Evolutionary conservation across 2,113 vertebrate genomes (phyloP).

Genomic region (Vombatus ursinus): DNA sequence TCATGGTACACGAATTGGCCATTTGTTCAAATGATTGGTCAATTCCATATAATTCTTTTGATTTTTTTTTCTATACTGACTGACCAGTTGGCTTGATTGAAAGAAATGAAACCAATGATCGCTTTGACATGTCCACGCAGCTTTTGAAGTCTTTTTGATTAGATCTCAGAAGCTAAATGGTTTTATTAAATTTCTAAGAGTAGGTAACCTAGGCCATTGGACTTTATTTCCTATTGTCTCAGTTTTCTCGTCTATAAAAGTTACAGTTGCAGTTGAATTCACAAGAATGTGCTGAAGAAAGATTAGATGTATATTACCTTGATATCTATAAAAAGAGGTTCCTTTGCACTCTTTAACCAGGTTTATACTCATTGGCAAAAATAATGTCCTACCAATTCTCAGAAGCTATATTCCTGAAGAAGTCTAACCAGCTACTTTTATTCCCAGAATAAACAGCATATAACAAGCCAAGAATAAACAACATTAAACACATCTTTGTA

Average conservation of each 20-base stretch:
- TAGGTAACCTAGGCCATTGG: background rate
- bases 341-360: background rate
- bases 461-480: background rate
- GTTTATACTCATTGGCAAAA: too few species aligned
- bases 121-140: background rate
- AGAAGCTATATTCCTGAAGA: background rate
- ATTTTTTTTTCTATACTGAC: background rate
- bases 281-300: background rate
- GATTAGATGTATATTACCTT: background rate
- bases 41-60: background rate
- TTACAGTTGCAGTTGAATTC: background rate
- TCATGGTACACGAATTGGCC: background rate
- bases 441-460: background rate
- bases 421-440: background rate
- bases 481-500: background rate
- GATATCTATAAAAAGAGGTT: background rate
- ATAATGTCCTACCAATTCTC: too few species aligned
- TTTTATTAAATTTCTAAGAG: slow-evolving; percentile 1
- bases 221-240: background rate
- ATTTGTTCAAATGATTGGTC: background rate
- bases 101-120: background rate
- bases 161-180: background rate
- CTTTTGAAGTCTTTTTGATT: background rate
- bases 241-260: background rate
- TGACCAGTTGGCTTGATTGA: background rate